phyloP scores from a whole-genome alignment of 2,113 vertebrate genomes.

The Bambusicola thoracicus region DNA sequence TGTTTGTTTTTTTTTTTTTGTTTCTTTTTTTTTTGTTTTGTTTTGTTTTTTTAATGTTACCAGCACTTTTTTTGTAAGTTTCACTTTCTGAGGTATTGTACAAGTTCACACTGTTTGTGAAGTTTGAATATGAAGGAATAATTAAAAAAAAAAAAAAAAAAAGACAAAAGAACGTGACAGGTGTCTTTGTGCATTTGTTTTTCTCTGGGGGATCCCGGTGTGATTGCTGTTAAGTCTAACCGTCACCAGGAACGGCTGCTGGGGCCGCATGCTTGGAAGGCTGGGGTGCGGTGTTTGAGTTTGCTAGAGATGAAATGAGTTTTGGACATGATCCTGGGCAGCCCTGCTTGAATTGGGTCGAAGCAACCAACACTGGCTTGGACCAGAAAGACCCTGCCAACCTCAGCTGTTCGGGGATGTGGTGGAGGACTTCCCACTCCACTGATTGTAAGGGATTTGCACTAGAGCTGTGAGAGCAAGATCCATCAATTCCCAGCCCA shows the following conservation, averaged over 20 bases:
- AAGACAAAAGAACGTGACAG: slow-evolving; percentile 65
- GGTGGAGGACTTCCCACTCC: background rate
- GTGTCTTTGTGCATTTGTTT: slow-evolving; percentile 59
- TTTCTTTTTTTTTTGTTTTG: slow-evolving; percentile 76
- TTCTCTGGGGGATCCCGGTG: background rate
- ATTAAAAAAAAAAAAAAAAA: slow-evolving; percentile 79
- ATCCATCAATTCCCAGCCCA: background rate
- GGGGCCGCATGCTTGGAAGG: background rate
- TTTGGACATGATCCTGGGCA: background rate
- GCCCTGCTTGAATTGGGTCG: background rate
- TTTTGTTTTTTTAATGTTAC: slow-evolving; percentile 88
- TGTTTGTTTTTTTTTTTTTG: too few relatives aligned
- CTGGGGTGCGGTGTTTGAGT: background rate
- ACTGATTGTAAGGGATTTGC: background rate
- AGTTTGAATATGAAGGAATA: slow-evolving; percentile 91
- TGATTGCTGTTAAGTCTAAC: background rate
- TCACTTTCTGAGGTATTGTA: slow-evolving; percentile 91
- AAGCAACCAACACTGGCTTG: background rate
- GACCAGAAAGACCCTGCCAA: background rate
- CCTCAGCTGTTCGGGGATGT: background rate
- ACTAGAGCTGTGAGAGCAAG: background rate
- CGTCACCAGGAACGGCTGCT: background rate
- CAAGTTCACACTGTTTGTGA: slow-evolving; percentile 91
- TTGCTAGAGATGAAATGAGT: background rate
- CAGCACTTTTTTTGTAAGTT: slow-evolving; percentile 91